Base-by-base conservation (phyloP, 2,888 invertebrate species). In the Tortrix viridana region DNA sequence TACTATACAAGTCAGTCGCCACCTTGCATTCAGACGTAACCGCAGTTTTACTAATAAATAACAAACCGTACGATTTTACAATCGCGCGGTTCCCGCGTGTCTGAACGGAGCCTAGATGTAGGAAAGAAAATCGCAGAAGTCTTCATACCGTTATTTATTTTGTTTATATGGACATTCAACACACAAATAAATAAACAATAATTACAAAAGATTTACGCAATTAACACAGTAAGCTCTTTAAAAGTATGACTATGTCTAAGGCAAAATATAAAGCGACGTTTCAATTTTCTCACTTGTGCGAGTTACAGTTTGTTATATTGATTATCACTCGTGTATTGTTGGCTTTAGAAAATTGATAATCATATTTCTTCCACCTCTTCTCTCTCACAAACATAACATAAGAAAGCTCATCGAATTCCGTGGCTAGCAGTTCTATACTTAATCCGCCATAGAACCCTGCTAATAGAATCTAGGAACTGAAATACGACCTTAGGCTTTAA, bases 131-230 rank as follows among this genome's bases (percentile, higher is more conserved):
- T n/a, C 43, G n/a, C 23, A 50, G n/a, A 16, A 1, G 7, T 18
- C 14, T 44, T 20, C 41, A 43, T 49, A 48, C 5, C 49, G 54
- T 44, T 50, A 22, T 32, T 37, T 38, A 47, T 57, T 23, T 52
- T 22, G 47, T 46, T 57, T 52, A 56, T 56, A 48, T 53, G 47
- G 50, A 57, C 52, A 63, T 58, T 53, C 57, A 58, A 57, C 52
- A 58, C 63, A 63, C 63, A 48, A 63, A 63, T 63, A 63, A 63
- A 63, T 57, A 57, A 62, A 53, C 52, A 47, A 44, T 56, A 46
- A 38, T 56, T 46, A 60, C 60, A 47, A 63, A 52, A 22, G 18
- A 63, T 32, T 47, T 18, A 26, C 14, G 57, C 52, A 57, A 26
- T 53, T 53, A 43, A 57, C 41, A 47, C 41, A 52, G 23, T 53